These are phyloP conservation scores for Neopelma chrysocephalum DNA, from an alignment of 2,797 vertebrate genomes.

Conservation along the genomic window DNA sequence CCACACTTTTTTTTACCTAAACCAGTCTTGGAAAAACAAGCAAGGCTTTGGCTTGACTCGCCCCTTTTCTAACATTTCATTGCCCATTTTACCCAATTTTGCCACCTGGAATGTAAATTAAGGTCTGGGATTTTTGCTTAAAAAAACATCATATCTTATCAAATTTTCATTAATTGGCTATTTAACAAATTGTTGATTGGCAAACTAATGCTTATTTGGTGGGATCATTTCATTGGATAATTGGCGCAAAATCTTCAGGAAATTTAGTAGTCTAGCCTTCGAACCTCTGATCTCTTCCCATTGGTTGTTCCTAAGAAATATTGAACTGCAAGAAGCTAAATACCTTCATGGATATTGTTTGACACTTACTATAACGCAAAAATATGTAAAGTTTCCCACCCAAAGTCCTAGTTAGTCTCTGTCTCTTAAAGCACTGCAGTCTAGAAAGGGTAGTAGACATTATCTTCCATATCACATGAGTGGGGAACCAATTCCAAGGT, in stretches of 20 bases:
- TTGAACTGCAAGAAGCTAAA: neutral
- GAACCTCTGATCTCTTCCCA: conserved; percentile 14
- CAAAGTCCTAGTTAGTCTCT: neutral
- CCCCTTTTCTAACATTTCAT: conserved; percentile 58
- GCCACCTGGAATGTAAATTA: conserved; percentile 75
- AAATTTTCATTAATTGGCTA: conserved; percentile 67
- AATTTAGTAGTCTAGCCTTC: conserved; percentile 30
- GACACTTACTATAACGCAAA: conserved; percentile 1
- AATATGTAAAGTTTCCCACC: neutral
- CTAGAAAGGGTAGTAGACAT: neutral
- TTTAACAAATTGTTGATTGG: conserved; percentile 21
- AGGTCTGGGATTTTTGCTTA: neutral
- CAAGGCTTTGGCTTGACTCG: conserved; percentile 55
- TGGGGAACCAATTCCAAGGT: neutral
- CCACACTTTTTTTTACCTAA: conserved; percentile 13
- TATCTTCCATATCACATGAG: neutral
- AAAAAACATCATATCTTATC: conserved; percentile 51
- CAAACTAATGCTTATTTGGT: neutral
- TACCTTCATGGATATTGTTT: neutral
- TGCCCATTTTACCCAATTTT: conserved; percentile 67
- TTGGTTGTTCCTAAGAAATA: conserved; percentile 18
- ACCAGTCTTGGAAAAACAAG: conserved; percentile 70
- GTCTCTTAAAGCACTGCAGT: neutral
- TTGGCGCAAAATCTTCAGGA: conserved; percentile 14
- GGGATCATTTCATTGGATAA: conserved; percentile 29